A percentile compares a stretch with the other conserved stretches of the same genome.
Evolutionary conservation across 1,140 invertebrate species (phyloP).

Genomic region (Drosophila cardini): DNA sequence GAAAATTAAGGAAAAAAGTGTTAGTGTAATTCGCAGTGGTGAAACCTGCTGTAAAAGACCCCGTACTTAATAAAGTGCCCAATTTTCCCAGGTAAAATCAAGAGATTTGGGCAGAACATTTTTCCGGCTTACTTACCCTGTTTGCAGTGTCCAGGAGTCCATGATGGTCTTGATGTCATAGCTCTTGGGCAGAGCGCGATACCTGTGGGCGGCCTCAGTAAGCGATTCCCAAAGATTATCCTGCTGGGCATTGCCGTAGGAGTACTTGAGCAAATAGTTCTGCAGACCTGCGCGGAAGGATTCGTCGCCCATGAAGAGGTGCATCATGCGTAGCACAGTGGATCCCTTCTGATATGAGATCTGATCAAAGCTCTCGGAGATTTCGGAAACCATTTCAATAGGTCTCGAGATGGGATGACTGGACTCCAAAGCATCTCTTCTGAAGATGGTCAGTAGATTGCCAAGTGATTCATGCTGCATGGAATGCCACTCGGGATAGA

Average conservation of each 20-base stretch:
- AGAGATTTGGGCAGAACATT: no score
- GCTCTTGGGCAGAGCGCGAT: constrained; percentile 85
- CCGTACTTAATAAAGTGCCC: no score
- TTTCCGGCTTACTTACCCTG: constrained; percentile 85
- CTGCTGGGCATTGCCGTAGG: constrained; percentile 90
- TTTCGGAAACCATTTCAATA: constrained; percentile 90
- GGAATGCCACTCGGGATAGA: constrained; percentile 88
- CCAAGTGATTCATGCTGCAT: constrained; percentile 88
- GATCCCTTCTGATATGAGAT: constrained; percentile 96
- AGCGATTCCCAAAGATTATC: constrained; percentile 93
- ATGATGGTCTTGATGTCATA: constrained; percentile 89
- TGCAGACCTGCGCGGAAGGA: constrained; percentile 89
- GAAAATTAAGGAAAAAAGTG: no score
- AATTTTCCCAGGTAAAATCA: no score
- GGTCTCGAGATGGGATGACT: constrained; percentile 88
- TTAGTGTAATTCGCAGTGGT: not conserved
- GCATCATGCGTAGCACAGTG: constrained; percentile 94
- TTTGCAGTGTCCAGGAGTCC: constrained; percentile 93
- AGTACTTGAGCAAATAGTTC: constrained; percentile 88
- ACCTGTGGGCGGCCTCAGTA: constrained; percentile 87
- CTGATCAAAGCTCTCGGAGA: constrained; percentile 94
- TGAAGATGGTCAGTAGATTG: constrained; percentile 86
- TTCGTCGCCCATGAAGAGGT: constrained; percentile 91
- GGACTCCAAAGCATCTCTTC: constrained; percentile 86
- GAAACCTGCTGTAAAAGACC: no score